phyloP scores from a whole-genome alignment of 2,888 invertebrate genomes.

The Drosophila nigritarsus region DNA sequence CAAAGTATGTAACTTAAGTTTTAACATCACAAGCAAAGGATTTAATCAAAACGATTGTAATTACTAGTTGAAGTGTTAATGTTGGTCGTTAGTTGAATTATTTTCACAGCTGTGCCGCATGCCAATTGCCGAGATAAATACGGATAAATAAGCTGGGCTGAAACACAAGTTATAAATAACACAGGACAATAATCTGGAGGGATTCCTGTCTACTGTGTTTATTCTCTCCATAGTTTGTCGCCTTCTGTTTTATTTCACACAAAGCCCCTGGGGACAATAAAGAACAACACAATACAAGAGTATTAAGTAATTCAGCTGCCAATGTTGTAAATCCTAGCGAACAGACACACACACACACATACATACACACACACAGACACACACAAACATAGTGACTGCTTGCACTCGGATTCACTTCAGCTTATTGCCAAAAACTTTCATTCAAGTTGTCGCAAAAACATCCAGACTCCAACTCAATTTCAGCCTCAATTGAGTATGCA shows the following conservation, averaged over 20 bases:
- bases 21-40: not conserved
- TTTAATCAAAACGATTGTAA: not conserved
- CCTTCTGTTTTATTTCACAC: constrained; percentile 22
- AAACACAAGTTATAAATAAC: constrained; percentile 5
- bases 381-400: not conserved
- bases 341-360: not conserved
- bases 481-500: constrained; percentile 40
- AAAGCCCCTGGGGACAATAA: constrained; percentile 3
- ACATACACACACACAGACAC: too few species aligned
- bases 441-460: constrained; percentile 2
- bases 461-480: constrained; percentile 2
- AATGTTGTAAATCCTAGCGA: constrained; percentile 27
- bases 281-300: constrained; percentile 15
- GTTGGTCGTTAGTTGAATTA: constrained; percentile 1
- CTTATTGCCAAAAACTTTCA: constrained; percentile 25
- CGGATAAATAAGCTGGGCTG: constrained; percentile 9
- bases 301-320: constrained; percentile 25
- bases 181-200: constrained; percentile 1
- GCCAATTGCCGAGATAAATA: not conserved
- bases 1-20: not conserved
- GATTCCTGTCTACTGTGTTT: not conserved
- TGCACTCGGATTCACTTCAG: constrained; percentile 7
- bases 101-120: not conserved
- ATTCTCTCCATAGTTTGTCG: constrained; percentile 5
- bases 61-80: not conserved